These are phyloP conservation scores for Lasius fuliginosus DNA, from an alignment of 2,888 invertebrate genomes.

Conservation along the genomic window DNA sequence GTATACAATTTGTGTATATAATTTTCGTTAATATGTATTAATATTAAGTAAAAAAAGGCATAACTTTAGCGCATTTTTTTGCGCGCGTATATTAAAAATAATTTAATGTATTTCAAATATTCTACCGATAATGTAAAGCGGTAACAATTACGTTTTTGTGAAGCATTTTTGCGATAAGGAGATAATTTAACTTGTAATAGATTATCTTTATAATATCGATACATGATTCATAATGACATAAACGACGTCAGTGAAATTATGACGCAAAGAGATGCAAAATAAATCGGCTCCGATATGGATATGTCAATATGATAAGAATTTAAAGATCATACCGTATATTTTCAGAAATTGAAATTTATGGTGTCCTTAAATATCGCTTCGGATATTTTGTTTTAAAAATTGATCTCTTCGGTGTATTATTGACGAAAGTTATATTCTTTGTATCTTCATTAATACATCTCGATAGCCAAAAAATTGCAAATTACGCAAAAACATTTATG, in stretches of 20 bases:
- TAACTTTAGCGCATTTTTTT: not conserved
- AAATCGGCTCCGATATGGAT: not conserved
- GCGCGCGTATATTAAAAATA: not conserved
- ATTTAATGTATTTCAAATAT: not conserved
- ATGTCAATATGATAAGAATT: constrained; percentile 4
- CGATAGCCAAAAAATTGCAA: not conserved
- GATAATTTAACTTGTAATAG: not conserved
- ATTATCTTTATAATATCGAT: not conserved
- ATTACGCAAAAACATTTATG: not conserved
- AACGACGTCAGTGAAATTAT: constrained; percentile 15
- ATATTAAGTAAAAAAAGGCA: not conserved
- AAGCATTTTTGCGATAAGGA: not conserved
- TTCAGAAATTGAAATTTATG: not conserved
- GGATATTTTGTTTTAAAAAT: constrained; percentile 3
- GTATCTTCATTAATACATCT: not conserved
- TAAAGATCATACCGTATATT: not conserved
- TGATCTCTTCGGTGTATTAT: not conserved
- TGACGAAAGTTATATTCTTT: not conserved
- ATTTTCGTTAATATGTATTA: not conserved
- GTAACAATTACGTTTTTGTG: not conserved
- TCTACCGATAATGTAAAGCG: no score
- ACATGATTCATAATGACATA: constrained; percentile 28
- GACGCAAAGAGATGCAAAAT: constrained; percentile 11
- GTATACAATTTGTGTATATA: no score
- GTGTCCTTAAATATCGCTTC: not conserved